Evolutionary conservation across 2,888 invertebrate species (phyloP).

Genomic region (Mythimna vitellina): DNA sequence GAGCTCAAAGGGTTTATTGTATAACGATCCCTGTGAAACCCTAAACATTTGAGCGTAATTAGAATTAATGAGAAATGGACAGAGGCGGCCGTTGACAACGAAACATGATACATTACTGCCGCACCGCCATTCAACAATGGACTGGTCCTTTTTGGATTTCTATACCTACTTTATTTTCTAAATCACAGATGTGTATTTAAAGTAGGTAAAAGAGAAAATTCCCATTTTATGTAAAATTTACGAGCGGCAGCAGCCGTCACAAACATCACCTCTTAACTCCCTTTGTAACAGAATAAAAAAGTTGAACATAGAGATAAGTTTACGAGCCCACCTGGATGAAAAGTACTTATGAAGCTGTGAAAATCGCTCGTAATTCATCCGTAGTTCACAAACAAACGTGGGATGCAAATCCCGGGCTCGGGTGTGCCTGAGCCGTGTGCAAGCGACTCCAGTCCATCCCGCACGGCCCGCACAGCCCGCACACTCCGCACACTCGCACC

Average conservation of each 20-base stretch:
- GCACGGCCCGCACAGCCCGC: constrained; percentile 42
- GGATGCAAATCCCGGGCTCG: constrained; percentile 75
- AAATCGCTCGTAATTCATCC: constrained; percentile 78
- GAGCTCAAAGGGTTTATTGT: constrained; percentile 72
- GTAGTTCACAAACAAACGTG: constrained; percentile 76
- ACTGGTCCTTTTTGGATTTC: constrained; percentile 33
- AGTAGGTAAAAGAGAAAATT: constrained; percentile 23
- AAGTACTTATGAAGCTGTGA: constrained; percentile 76
- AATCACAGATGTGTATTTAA: constrained; percentile 13
- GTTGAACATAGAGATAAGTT: constrained; percentile 56
- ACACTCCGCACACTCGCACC: constrained; percentile 51
- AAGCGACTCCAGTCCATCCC: constrained; percentile 17
- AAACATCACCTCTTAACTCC: constrained; percentile 44
- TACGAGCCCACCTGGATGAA: constrained; percentile 72
- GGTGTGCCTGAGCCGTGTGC: constrained; percentile 52
- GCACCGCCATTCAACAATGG: constrained; percentile 64
- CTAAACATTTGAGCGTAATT: constrained; percentile 81
- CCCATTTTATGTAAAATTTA: constrained; percentile 31
- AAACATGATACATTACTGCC: constrained; percentile 75
- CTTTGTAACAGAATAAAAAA: constrained; percentile 63
- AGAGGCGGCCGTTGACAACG: constrained; percentile 80
- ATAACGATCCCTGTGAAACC: constrained; percentile 74
- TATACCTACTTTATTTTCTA: constrained; percentile 31
- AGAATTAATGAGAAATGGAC: constrained; percentile 84
- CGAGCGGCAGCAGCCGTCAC: constrained; percentile 3